These are phyloP conservation scores for Numenius phaeopus DNA, from an alignment of 2,797 vertebrate species.

Conservation along the genomic window DNA sequence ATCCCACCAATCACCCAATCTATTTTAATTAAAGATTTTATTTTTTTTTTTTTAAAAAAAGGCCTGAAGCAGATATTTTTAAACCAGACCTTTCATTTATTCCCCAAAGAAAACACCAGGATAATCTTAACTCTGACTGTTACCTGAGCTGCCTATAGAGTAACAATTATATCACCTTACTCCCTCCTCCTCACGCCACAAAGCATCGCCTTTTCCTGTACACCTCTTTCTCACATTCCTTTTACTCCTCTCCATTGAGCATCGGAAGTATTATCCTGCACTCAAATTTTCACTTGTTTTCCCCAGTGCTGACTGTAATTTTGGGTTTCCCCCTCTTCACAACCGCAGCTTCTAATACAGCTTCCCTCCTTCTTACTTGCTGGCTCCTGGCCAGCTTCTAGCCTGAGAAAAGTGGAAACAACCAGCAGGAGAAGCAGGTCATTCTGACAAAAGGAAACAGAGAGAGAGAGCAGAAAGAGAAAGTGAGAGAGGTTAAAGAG, in stretches of 20 bases:
- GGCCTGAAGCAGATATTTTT: neutral
- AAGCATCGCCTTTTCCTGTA: neutral
- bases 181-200: neutral
- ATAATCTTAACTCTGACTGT: slow-evolving; percentile 25
- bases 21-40: neutral
- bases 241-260: neutral
- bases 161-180: neutral
- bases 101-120: neutral
- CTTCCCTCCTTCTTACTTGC: slow-evolving; percentile 25
- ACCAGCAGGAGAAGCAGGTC: slow-evolving; percentile 64
- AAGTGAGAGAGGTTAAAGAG: slow-evolving; percentile 36
- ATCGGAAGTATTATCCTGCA: neutral
- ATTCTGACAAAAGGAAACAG: slow-evolving; percentile 46
- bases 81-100: slow-evolving; percentile 7
- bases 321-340: neutral
- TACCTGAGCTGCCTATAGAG: slow-evolving; percentile 37
- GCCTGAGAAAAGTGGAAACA: slow-evolving; percentile 61
- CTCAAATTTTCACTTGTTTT: slow-evolving; percentile 22
- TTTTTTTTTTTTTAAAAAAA: neutral
- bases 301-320: neutral
- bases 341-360: neutral
- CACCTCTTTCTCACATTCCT: neutral
- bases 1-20: neutral
- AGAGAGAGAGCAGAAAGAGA: slow-evolving; percentile 26
- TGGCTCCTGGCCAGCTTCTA: slow-evolving; percentile 51